These are phyloP conservation scores for Heterotilapia buettikoferi DNA, from an alignment of 2,113 vertebrate species.

Conservation along the genomic window DNA sequence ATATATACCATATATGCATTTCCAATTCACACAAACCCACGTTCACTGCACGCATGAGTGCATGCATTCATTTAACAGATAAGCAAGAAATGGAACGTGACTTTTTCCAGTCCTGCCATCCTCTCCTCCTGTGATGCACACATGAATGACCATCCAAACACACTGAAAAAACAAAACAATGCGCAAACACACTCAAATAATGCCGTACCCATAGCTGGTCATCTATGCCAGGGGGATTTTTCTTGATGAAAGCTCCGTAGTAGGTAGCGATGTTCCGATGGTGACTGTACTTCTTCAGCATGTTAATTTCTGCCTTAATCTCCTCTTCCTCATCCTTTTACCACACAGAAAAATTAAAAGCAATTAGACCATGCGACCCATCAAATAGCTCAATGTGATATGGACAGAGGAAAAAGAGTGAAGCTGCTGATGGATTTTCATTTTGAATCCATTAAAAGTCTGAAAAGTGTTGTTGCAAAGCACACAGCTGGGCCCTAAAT, in stretches of 20 bases:
- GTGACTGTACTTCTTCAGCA: conserved; percentile 97
- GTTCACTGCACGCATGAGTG: background rate
- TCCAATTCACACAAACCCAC: conserved; percentile 38
- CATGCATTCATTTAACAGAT: background rate
- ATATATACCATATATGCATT: background rate
- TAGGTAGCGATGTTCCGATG: conserved; percentile 96
- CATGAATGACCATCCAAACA: background rate
- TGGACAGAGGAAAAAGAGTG: background rate
- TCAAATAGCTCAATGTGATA: background rate
- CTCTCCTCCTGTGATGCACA: background rate
- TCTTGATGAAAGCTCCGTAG: conserved; percentile 96
- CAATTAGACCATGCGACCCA: background rate
- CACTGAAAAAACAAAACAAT: background rate
- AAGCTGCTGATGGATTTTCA: background rate
- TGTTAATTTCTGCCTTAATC: conserved; percentile 97
- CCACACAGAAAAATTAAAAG: conserved; percentile 5
- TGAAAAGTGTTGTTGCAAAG: background rate
- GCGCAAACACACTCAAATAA: background rate
- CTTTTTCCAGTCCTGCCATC: background rate
- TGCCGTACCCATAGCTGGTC: conserved; percentile 89
- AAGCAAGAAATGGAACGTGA: background rate
- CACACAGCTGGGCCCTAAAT: conserved; percentile 31
- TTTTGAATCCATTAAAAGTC: background rate
- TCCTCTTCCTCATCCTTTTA: conserved; percentile 88
- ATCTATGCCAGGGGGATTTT: conserved; percentile 91